A percentile compares a stretch with the other conserved stretches of the same genome.
phyloP scores from a whole-genome alignment of 2,888 invertebrate species.

The Trichacis sp. region DNA sequence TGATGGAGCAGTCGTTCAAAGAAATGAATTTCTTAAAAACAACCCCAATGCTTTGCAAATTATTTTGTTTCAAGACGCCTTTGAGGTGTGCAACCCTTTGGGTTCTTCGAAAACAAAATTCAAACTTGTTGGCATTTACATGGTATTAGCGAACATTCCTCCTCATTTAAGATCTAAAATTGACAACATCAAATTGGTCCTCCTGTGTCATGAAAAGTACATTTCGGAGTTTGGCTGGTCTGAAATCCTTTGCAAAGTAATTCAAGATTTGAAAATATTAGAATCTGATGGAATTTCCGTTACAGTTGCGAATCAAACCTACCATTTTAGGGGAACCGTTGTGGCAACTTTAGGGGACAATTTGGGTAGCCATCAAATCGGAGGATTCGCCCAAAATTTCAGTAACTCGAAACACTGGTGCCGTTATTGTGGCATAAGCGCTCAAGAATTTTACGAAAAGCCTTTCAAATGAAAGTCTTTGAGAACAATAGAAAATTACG shows the following conservation, averaged over 20 bases:
- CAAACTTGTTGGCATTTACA: slow-evolving; percentile 51
- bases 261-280: slow-evolving; percentile 46
- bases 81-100: slow-evolving; percentile 50
- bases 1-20: slow-evolving; percentile 6
- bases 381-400: background rate
- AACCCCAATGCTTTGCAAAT: slow-evolving; percentile 45
- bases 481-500: background rate
- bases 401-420: background rate
- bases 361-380: background rate
- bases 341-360: background rate
- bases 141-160: slow-evolving; percentile 46
- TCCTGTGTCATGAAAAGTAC: slow-evolving; percentile 20
- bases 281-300: slow-evolving; percentile 29
- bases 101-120: slow-evolving; percentile 40
- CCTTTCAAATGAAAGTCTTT: background rate
- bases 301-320: background rate
- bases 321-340: too few relatives aligned
- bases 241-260: slow-evolving; percentile 34
- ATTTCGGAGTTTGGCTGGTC: slow-evolving; percentile 45
- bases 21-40: slow-evolving; percentile 6
- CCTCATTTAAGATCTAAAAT: slow-evolving; percentile 43
- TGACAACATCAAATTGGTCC: slow-evolving; percentile 49
- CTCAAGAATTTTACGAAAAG: background rate
- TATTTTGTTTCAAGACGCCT: slow-evolving; percentile 25
- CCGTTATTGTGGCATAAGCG: background rate